phyloP scores from a whole-genome alignment of 2,113 vertebrate species.

The Hydrochoerus hydrochaeris region DNA sequence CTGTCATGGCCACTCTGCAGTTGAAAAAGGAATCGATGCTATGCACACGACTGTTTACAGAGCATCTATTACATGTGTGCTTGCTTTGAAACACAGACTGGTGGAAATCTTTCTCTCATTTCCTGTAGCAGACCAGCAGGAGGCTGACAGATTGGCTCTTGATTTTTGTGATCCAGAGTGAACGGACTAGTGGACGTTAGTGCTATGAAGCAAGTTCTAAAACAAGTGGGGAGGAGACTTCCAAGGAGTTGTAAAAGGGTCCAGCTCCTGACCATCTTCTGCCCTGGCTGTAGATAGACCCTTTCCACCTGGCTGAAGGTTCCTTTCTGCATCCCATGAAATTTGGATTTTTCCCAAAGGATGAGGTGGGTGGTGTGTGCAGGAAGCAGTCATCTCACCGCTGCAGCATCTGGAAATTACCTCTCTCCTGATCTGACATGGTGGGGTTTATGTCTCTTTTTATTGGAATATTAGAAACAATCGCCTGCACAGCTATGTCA shows the following conservation, averaged over 20 bases:
- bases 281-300: background rate
- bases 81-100: background rate
- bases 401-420: accelerated
- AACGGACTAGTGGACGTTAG: background rate
- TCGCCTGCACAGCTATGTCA: background rate
- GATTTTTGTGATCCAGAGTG: background rate
- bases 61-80: background rate
- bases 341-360: background rate
- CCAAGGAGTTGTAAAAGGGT: background rate
- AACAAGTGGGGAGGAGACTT: background rate
- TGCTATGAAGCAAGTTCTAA: background rate
- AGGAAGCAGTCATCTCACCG: background rate
- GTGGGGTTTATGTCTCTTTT: background rate
- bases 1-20: slow-evolving; percentile 67
- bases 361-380: background rate
- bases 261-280: background rate
- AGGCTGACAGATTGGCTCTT: background rate
- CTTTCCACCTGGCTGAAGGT: background rate
- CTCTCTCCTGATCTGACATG: background rate
- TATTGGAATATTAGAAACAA: background rate
- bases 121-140: background rate
- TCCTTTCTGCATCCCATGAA: background rate
- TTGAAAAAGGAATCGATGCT: background rate
- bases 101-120: background rate
- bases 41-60: background rate